Evolutionary conservation across 2,113 vertebrate genomes (phyloP), one percentile per base, ranked within the genome.

Genomic region (Myrmophylax atrothorax): DNA sequence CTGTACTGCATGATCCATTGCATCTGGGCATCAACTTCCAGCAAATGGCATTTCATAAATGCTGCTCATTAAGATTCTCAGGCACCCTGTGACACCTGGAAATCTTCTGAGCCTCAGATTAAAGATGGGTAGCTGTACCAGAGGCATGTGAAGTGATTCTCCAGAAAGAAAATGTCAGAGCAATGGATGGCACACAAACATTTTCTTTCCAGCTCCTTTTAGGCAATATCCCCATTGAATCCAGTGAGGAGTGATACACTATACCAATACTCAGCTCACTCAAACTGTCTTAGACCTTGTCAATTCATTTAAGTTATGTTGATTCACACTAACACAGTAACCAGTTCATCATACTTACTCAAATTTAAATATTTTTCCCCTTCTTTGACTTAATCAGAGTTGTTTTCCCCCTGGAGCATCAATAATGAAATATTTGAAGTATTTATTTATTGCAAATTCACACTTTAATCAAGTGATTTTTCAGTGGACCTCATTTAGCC

Each of bases 381-480:
- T 87, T 89, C 73, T 90, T 92, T 78, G 85, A 72, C 79, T 81
- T 96, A 95, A 97, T 96, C 93, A 91, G 49, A 70, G 70, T 50
- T 89, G 91, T 70, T 94, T 95, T 93, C 42, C 81, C 67, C 77
- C 37, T 75, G 77, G 46, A 94, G 76, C 72, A 97, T 86, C 75
- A 52, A 84, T 63, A 96, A 91, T 92, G 90, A 93, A 97, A 85
- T 95, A 87, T 88, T 62, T 84, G 37, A 96, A 93, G 91, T 85
- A 93, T 73, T 94, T 96, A 85, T 96, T 97, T 96, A 88, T 85
- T 93, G 91, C 81, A 63, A 84, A 96, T 90, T 92, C 86, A 91
- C 97, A 87, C 89, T 97, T 97, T 64, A 96, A 97, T 97, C 73
- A 93, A 93, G 89, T 66, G 92, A 93, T 96, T 97, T 63, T 87